phyloP scores from a whole-genome alignment of 1,140 invertebrate genomes.

The Leguminivora glycinivorella region DNA sequence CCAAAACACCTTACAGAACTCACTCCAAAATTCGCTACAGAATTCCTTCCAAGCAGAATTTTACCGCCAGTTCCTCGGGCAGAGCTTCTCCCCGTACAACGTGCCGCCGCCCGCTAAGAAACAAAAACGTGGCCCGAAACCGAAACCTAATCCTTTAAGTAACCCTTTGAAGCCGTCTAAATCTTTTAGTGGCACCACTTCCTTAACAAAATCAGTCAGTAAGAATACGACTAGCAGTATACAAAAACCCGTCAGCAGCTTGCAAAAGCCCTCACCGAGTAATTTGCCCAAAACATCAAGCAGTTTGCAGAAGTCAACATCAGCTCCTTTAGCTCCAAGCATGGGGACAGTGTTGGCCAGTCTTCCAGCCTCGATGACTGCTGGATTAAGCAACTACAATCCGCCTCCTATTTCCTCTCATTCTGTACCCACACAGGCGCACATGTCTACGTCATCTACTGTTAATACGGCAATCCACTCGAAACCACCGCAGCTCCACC shows the following conservation, averaged over 20 bases:
- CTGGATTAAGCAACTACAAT: constrained; percentile 52
- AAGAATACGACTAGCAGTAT: background rate
- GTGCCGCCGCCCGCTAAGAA: constrained; percentile 55
- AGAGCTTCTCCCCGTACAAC: constrained; percentile 53
- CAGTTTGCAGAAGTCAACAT: constrained; percentile 50
- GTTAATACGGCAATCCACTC: constrained; percentile 53
- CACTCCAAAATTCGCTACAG: constrained; percentile 53
- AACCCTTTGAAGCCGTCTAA: constrained; percentile 47
- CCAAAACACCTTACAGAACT: constrained; percentile 54
- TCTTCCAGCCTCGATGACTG: constrained; percentile 60
- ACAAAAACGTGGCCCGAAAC: constrained; percentile 63
- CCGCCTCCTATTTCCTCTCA: constrained; percentile 34
- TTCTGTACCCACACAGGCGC: constrained; percentile 56
- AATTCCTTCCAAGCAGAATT: constrained; percentile 71
- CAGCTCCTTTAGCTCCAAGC: constrained; percentile 49
- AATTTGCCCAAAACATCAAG: constrained; percentile 29
- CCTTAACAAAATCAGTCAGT: constrained; percentile 10
- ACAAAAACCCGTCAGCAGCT: background rate
- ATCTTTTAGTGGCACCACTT: constrained; percentile 32
- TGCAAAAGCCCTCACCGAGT: background rate
- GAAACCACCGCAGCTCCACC: constrained; percentile 66
- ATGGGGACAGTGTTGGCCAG: constrained; percentile 65
- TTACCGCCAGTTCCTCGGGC: constrained; percentile 60
- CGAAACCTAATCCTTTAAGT: constrained; percentile 34
- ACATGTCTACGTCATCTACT: constrained; percentile 58